Base-by-base conservation (phyloP, 2,888 invertebrate species). In the Conomelus anceps region DNA sequence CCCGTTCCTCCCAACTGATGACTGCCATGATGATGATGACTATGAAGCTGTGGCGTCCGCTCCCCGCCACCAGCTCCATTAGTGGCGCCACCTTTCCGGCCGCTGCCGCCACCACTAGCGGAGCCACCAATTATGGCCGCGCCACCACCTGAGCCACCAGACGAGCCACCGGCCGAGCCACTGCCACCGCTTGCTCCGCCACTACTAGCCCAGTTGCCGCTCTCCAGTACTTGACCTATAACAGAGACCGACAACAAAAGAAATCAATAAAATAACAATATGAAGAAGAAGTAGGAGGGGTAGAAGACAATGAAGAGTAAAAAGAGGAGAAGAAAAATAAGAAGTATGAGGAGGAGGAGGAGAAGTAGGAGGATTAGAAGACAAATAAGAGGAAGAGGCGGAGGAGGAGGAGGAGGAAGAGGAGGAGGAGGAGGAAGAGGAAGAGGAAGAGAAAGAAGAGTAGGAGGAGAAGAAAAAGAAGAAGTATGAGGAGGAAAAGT, bases 171-270 rank as follows among this genome's bases (percentile, higher is more conserved):
- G 93, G 94, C 63, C 93, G 94, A 93, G 29, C 93, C 93, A n/a
- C n/a, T n/a, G 6, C 93, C 93, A 13, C 94, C 92, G 6, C 94
- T 92, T 26, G 94, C 7, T 22, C 86, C 23, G n/a, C 86, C 13
- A 13, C 23, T 93, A 13, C 94, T 92, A 6, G 94, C 94, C 95
- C 96, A 95, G 91, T 96, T 96, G 0, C 96, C 95, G 89, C 95
- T 96, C 92, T 98, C 98, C 22, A 98, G 93, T 1, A 98, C 98
- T 93, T 98, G 97, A 0, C 98, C 98, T 93, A 90, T 13, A 88
- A n/a, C 41, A 89, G 29, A 22, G 22, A 86, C n/a, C 87, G 86
- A 85, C 20, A n/a, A 23, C 22, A 11, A 63, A 7, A 23, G 3
- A 63, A 88, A 22, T n/a, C 23, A 87, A 41, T 0, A 41, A 89